Evolutionary conservation across 2,797 vertebrate genomes (phyloP).

Genomic region (Eulemur rubriventer): DNA sequence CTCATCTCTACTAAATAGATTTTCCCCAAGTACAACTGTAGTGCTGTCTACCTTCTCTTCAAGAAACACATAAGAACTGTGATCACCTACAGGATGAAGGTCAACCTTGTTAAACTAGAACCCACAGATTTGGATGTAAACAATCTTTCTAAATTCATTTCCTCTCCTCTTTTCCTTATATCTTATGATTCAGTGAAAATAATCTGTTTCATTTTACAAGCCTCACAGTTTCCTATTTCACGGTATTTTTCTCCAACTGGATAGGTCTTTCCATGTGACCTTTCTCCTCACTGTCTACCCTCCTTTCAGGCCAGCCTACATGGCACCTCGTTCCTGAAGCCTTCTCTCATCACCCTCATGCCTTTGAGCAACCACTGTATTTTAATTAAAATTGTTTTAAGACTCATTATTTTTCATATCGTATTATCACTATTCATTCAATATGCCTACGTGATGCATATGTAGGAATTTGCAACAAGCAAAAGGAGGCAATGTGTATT

Average conservation of each 20-base stretch:
- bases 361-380: neutral
- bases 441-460: neutral
- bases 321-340: neutral
- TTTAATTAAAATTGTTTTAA: neutral
- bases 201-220: neutral
- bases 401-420: neutral
- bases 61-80: neutral
- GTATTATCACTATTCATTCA: neutral
- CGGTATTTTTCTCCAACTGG: neutral
- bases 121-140: neutral
- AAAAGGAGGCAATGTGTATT: neutral
- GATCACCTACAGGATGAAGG: neutral
- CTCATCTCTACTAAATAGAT: neutral
- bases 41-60: neutral
- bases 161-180: neutral
- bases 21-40: neutral
- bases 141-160: neutral
- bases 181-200: neutral
- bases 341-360: neutral
- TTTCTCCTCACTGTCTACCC: neutral
- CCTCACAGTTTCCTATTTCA: neutral
- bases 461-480: neutral
- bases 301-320: neutral
- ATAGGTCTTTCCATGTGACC: neutral
- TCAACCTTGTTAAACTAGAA: neutral